These are phyloP conservation scores for Zophobas morio DNA, from an alignment of 1,140 invertebrate species.

Conservation along the genomic window DNA sequence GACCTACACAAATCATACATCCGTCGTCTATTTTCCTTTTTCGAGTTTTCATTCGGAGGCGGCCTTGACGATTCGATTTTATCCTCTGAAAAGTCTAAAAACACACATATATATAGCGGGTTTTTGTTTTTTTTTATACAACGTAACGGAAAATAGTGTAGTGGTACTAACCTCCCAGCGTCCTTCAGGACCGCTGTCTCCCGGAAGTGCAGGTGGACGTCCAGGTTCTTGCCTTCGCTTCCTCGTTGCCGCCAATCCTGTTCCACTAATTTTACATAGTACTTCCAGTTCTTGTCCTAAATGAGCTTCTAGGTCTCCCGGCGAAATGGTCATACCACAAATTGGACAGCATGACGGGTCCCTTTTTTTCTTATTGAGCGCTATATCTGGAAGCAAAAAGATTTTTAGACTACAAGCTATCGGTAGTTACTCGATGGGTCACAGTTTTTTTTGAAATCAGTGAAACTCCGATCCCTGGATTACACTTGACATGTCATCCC, in stretches of 20 bases:
- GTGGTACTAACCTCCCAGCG: constrained; percentile 76
- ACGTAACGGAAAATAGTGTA: neutral
- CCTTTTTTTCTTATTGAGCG: constrained; percentile 63
- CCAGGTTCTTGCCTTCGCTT: constrained; percentile 69
- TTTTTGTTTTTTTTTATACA: neutral
- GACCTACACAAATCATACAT: constrained; percentile 86
- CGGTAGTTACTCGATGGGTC: too few relatives aligned
- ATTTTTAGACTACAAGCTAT: too few relatives aligned
- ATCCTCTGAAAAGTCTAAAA: constrained; percentile 83
- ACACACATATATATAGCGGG: constrained; percentile 23
- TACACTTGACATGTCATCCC: too few relatives aligned
- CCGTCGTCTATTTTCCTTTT: constrained; percentile 81
- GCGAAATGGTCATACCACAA: constrained; percentile 82
- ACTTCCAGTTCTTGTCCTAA: constrained; percentile 85
- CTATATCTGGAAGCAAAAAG: constrained; percentile 58
- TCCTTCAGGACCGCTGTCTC: constrained; percentile 76
- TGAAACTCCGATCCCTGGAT: too few relatives aligned
- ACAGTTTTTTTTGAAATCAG: too few relatives aligned
- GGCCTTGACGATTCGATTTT: constrained; percentile 83
- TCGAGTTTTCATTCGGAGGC: constrained; percentile 71
- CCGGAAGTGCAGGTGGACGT: constrained; percentile 68
- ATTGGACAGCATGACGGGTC: constrained; percentile 80
- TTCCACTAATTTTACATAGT: constrained; percentile 75
- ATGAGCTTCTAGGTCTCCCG: constrained; percentile 84
- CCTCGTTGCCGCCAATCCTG: constrained; percentile 66